phyloP scores from a whole-genome alignment of 2,113 vertebrate genomes.

The Calyptomena viridis region DNA sequence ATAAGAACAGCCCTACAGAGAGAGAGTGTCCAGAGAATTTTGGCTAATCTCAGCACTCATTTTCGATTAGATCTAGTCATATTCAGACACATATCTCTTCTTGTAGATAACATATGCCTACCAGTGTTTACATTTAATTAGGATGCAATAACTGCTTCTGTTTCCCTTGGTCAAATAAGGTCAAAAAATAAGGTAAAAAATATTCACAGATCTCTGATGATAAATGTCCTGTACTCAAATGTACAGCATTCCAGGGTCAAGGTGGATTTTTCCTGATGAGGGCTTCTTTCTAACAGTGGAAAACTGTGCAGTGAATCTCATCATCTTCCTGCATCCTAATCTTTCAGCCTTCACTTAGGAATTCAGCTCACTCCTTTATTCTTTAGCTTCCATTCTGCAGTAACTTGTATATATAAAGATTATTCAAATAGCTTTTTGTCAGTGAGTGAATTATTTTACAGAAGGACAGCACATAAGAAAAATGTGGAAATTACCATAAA shows the following conservation, averaged over 20 bases:
- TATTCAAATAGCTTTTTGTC: constrained; percentile 38
- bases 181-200: constrained; percentile 30
- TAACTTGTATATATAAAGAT: constrained; percentile 6
- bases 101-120: constrained; percentile 59
- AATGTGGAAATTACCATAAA: constrained; percentile 28
- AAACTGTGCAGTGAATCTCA: background rate
- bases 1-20: constrained; percentile 63
- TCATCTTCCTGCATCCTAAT: background rate
- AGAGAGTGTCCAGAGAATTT: constrained; percentile 72
- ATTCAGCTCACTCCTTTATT: constrained; percentile 17
- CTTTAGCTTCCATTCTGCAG: constrained; percentile 14
- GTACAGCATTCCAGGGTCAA: background rate
- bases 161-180: constrained; percentile 47
- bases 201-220: background rate
- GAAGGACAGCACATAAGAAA: background rate
- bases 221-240: background rate
- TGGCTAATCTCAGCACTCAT: constrained; percentile 71
- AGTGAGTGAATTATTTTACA: constrained; percentile 20
- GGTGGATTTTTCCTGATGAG: background rate
- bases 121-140: constrained; percentile 69
- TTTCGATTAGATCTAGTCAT: constrained; percentile 77
- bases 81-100: constrained; percentile 50
- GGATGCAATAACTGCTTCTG: constrained; percentile 58
- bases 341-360: background rate
- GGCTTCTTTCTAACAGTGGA: background rate